phyloP scores from a whole-genome alignment of 2,888 invertebrate genomes.

The Orgyia antiqua region DNA sequence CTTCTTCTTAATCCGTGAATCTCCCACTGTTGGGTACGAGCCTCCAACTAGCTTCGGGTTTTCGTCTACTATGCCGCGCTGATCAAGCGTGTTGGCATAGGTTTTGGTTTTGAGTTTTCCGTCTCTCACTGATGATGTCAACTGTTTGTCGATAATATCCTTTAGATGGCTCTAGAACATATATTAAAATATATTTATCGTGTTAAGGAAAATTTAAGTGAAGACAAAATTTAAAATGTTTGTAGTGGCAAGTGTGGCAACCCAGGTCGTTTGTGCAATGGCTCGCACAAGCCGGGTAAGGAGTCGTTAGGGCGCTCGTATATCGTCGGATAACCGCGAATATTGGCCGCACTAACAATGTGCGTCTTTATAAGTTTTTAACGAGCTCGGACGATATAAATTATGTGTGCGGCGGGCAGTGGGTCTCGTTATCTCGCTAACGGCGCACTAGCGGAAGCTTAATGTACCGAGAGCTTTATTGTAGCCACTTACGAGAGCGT shows the following conservation, averaged over 20 bases:
- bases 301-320: constrained; percentile 67
- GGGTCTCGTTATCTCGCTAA: constrained; percentile 77
- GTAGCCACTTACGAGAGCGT: constrained; percentile 67
- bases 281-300: constrained; percentile 36
- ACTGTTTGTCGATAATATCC: too few species aligned
- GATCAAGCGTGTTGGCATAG: too few species aligned
- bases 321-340: constrained; percentile 67
- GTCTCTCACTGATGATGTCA: too few species aligned
- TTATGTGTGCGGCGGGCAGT: constrained; percentile 72
- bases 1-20: too few species aligned
- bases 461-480: constrained; percentile 77
- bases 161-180: too few species aligned
- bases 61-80: too few species aligned
- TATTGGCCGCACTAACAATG: constrained; percentile 77
- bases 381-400: constrained; percentile 77
- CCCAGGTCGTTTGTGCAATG: constrained; percentile 49
- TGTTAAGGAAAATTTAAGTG: too few species aligned
- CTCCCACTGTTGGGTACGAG: too few species aligned
- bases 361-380: constrained; percentile 79
- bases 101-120: too few species aligned
- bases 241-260: too few species aligned
- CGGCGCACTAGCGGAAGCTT: constrained; percentile 74
- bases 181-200: too few species aligned
- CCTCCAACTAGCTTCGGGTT: too few species aligned
- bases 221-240: not conserved